Evolutionary conservation across 30 jellyfish, hydroid and myxozoan species (phyloP).

Genomic region (Nemopilema nomurai): DNA sequence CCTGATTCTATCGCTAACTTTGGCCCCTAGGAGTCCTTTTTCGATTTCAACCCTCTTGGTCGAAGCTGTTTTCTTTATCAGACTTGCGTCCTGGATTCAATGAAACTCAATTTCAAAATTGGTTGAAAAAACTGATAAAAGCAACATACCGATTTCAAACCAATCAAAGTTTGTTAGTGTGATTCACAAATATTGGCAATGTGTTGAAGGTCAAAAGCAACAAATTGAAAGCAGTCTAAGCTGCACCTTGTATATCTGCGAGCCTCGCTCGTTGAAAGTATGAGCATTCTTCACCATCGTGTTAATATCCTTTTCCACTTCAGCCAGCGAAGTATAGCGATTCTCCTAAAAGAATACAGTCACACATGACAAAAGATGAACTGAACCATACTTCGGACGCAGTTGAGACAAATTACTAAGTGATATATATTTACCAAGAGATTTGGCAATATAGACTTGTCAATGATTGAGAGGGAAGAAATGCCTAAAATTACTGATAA

Average conservation of each 20-base stretch:
- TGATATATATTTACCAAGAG: no score
- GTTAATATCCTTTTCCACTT: slow-evolving; percentile 82
- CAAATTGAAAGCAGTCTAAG: neutral
- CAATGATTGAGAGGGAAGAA: no score
- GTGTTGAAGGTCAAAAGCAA: no score
- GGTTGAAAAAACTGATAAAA: neutral
- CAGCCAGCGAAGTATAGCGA: slow-evolving; percentile 71
- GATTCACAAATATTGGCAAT: no score
- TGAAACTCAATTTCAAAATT: neutral
- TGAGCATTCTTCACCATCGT: slow-evolving; percentile 92
- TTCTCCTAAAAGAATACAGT: slow-evolving; percentile 37
- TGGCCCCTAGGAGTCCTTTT: slow-evolving; percentile 71
- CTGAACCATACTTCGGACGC: neutral
- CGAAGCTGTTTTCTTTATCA: slow-evolving; percentile 75
- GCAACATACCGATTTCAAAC: no score
- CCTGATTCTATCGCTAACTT: slow-evolving; percentile 71
- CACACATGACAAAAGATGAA: neutral
- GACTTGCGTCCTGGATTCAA: slow-evolving; percentile 80
- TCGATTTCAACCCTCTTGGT: slow-evolving; percentile 61
- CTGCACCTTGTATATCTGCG: slow-evolving; percentile 92
- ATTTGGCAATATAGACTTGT: no score
- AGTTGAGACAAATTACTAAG: no score
- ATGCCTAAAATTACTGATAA: no score
- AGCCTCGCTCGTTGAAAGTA: slow-evolving; percentile 90
- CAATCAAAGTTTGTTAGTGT: no score